phyloP scores from a whole-genome alignment of 2,113 vertebrate genomes.

The Emydura subglobosa region DNA sequence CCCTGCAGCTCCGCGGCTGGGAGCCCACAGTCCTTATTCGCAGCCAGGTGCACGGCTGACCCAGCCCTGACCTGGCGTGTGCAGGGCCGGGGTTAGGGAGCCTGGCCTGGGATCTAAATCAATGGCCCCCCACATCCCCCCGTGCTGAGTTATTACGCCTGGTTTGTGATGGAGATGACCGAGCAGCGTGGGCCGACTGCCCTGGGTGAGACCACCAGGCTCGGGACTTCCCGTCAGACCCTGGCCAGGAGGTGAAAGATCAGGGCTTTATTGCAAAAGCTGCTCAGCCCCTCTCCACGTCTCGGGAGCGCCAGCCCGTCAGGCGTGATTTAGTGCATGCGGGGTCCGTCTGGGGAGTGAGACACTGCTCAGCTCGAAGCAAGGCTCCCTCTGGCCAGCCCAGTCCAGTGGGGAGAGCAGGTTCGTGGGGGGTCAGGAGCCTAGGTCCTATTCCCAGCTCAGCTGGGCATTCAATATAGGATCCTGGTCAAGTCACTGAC shows the following conservation, averaged over 20 bases:
- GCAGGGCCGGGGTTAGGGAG: neutral
- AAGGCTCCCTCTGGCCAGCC: neutral
- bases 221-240: neutral
- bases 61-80: neutral
- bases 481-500: neutral
- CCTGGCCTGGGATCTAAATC: constrained; percentile 25
- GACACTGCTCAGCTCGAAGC: rapidly evolving
- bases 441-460: neutral
- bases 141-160: constrained; percentile 56
- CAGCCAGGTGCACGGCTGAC: neutral
- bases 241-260: constrained; percentile 36
- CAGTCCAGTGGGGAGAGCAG: rapidly evolving
- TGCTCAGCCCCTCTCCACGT: neutral
- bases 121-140: constrained; percentile 44
- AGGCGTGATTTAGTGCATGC: neutral
- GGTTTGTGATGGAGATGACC: constrained; percentile 73
- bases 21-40: neutral
- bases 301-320: neutral
- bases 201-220: constrained; percentile 62
- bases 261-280: neutral
- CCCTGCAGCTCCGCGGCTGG: no score
- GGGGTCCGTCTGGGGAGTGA: neutral
- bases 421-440: neutral
- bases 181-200: constrained; percentile 39
- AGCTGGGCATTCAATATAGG: neutral